Percentiles rank a stretch among this genome's conserved stretches.
These are phyloP conservation scores for Nothoprocta pentlandii DNA, from an alignment of 2,113 vertebrate species.

Conservation along the genomic window DNA sequence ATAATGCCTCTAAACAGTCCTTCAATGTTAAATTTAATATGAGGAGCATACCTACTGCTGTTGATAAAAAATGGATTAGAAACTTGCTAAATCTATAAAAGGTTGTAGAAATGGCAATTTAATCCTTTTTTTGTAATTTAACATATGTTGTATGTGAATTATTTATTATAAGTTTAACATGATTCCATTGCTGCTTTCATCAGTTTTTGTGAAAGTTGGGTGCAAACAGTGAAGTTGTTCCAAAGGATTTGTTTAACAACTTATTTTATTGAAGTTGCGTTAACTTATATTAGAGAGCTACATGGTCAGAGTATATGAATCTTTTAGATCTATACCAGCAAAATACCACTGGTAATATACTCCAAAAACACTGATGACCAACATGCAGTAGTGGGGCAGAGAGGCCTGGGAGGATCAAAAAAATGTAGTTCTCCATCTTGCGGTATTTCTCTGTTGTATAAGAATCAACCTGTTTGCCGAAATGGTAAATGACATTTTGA, in stretches of 20 bases:
- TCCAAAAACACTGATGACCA: slow-evolving; percentile 38
- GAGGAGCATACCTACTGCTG: slow-evolving; percentile 72
- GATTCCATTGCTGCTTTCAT: slow-evolving; percentile 77
- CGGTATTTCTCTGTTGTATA: slow-evolving; percentile 33
- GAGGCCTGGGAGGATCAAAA: not conserved
- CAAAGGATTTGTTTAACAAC: slow-evolving; percentile 57
- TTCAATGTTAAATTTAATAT: slow-evolving; percentile 77
- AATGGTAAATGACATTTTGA: not conserved
- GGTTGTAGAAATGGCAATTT: slow-evolving; percentile 72
- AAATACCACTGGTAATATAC: slow-evolving; percentile 34
- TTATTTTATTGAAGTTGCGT: slow-evolving; percentile 54
- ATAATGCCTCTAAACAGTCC: slow-evolving; percentile 76
- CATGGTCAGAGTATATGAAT: slow-evolving; percentile 37
- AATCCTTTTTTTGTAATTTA: slow-evolving; percentile 77
- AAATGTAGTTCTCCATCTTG: slow-evolving; percentile 1
- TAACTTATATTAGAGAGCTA: slow-evolving; percentile 63
- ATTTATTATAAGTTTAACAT: slow-evolving; percentile 82
- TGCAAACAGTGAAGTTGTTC: slow-evolving; percentile 68
- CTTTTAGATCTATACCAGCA: not conserved
- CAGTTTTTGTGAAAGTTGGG: slow-evolving; percentile 58
- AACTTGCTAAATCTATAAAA: slow-evolving; percentile 74
- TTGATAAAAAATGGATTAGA: slow-evolving; percentile 72
- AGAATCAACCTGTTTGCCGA: not conserved
- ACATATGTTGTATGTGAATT: slow-evolving; percentile 79
- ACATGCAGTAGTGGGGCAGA: slow-evolving; percentile 22